Base-by-base conservation (phyloP, 2,113 vertebrate genomes). In the Perca fluviatilis region DNA sequence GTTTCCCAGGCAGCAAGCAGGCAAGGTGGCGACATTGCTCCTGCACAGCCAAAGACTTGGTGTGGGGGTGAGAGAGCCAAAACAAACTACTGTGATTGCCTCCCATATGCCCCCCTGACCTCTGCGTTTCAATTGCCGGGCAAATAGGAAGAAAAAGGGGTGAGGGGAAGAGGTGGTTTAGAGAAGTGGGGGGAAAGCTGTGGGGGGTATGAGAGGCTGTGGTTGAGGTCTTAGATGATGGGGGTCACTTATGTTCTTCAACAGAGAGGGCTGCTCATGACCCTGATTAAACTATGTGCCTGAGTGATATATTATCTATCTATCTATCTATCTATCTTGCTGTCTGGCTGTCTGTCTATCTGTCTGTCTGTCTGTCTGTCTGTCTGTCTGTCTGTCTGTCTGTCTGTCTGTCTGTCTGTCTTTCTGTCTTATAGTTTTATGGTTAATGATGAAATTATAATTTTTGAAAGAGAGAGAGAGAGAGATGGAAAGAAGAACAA, bases 61-160 rank as follows among this genome's bases (percentile, higher is more conserved):
- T 83, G 82, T 80, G 80, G 84, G 87, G 88, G 82, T 58, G 68
- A 84, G 82, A 79, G 89, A 91, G 86, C 92, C 94, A 94, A 94
- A 95, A 95, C 90, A 95, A 94, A 94, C 92, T 80, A 74, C 88
- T 92, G 89, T 94, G 93, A 94, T 95, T 94, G 89, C 93, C 90
- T 94, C 79, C 85, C 89, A 86, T 90, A 77, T 93, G 94, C 89
- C 93, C 95, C 91, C 77, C 78, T 94, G 92, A 94, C 93, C 94
- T 80, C 88, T 78, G 84, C 64, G 82, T 92, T 93, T 93, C 91
- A 90, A 83, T 88, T 93, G 92, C 90, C 83, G 87, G 91, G 85
- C 80, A 77, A 62, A 83, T 51, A 69, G 79, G 82, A 90, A 79
- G 80, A 80, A 83, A 83, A 4, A 19, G 57, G 83, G 74, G 84